Evolutionary conservation across 2,888 invertebrate genomes (phyloP), one percentile per base, ranked within the genome.

Genomic region (Eupithecia centaureata): DNA sequence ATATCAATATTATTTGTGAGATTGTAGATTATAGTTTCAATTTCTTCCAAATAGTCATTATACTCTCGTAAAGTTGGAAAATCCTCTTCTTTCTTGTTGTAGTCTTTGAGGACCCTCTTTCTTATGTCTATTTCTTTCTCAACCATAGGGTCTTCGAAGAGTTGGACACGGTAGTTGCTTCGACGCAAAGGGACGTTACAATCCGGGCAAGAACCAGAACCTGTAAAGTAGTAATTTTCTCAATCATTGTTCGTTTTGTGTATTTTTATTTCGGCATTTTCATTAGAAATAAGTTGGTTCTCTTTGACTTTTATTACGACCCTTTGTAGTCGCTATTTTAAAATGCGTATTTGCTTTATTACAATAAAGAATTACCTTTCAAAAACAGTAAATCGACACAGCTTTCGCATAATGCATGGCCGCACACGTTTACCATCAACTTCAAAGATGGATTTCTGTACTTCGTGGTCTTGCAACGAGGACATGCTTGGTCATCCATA

Each of bases 71-170:
- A 86, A 0, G 95, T 94, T 0, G 91, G 85, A 86, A 99, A 99
- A 87, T 99, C 99, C 75, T 98, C 98, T 85, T 98, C 98, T 82
- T 97, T 98, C 83, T 99, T 98, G 83, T 99, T 99, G 83, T 96
- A 99, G 87, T 99, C 98, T 76, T 96, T 95, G 13, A 98, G 90
- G 27, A 99, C 96, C 76, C 97, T 94, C 84, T 97, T 97, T 33
- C 99, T 94, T 72, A 99, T 98, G 82, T 99, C 98, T 10, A 99
- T 97, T 94, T 99, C 99, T 86, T 99, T 99, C 88, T 99, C 99
- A 0, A 99, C 97, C 91, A 95, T 95, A 0, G 99, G 95, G 92
- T 99, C 99, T 93, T 99, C 99, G 84, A 99, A 99, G 22, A 99
- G 92, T 84, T 99, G 99, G 5, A 98, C 96, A 63, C 99, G 95